These are phyloP conservation scores for Drosophila erecta DNA, from an alignment of 1,140 invertebrate genomes.

Conservation along the genomic window DNA sequence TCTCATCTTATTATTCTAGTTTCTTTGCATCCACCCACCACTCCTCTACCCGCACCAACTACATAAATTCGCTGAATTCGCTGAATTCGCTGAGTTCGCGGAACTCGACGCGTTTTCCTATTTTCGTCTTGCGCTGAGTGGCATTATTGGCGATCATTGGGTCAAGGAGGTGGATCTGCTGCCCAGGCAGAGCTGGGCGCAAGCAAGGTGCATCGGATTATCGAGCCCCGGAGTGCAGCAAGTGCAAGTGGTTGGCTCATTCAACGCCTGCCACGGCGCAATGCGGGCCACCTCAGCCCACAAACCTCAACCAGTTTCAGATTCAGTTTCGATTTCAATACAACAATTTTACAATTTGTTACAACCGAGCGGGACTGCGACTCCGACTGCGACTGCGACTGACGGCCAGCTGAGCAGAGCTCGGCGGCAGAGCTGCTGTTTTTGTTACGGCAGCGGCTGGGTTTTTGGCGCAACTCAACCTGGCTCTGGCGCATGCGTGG, in stretches of 20 bases:
- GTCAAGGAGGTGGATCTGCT: slow-evolving; percentile 5
- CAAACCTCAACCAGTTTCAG: slow-evolving; percentile 73
- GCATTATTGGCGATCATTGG: not conserved
- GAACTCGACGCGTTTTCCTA: slow-evolving; percentile 7
- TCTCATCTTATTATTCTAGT: too few species aligned
- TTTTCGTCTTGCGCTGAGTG: slow-evolving; percentile 6
- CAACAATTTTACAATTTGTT: slow-evolving; percentile 74
- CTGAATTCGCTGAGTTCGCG: not conserved
- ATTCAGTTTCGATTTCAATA: slow-evolving; percentile 80
- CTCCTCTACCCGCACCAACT: slow-evolving; percentile 5
- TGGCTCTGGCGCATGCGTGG: slow-evolving; percentile 69
- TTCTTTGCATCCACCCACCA: slow-evolving; percentile 42
- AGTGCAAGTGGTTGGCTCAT: slow-evolving; percentile 45
- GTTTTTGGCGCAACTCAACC: slow-evolving; percentile 51
- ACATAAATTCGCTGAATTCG: too few species aligned
- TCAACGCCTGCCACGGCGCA: slow-evolving; percentile 19
- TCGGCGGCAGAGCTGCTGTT: slow-evolving; percentile 18
- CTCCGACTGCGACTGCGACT: not conserved
- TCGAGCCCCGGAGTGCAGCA: slow-evolving; percentile 26
- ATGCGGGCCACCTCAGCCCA: slow-evolving; percentile 22
- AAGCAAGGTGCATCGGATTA: not conserved
- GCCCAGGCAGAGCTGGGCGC: not conserved
- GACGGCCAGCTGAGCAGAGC: slow-evolving; percentile 26
- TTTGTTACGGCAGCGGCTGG: slow-evolving; percentile 31
- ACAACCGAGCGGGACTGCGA: slow-evolving; percentile 48